Evolutionary conservation across 2,797 vertebrate species (phyloP).

Genomic region (Tachyglossus aculeatus): DNA sequence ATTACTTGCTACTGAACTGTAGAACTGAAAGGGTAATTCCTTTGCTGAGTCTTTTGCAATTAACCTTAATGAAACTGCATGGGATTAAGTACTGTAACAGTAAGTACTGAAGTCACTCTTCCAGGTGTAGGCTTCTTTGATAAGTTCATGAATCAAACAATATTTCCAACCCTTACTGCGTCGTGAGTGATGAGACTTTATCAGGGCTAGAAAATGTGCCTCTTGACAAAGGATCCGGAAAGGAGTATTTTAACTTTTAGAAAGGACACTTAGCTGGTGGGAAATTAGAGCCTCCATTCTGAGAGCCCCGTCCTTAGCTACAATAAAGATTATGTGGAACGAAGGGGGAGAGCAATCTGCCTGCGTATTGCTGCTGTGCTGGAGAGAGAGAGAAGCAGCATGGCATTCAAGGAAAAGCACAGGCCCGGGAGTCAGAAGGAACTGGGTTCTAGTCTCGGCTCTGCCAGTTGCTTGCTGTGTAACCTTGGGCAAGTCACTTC

Average conservation of each 20-base stretch:
- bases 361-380: too few species aligned
- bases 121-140: not conserved
- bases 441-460: too few species aligned
- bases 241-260: not conserved
- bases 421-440: too few species aligned
- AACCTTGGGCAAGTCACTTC: too few species aligned
- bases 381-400: too few species aligned
- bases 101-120: not conserved
- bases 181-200: conserved; percentile 3
- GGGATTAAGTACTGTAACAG: not conserved
- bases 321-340: too few species aligned
- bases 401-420: too few species aligned
- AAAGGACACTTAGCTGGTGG: too few species aligned
- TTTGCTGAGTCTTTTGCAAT: conserved; percentile 17
- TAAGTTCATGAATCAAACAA: conserved; percentile 27
- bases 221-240: too few species aligned
- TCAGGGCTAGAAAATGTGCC: conserved; percentile 7
- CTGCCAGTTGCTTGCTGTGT: too few species aligned
- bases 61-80: not conserved
- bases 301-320: fast-evolving
- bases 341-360: too few species aligned
- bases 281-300: too few species aligned
- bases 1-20: not conserved
- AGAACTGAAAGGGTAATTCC: not conserved
- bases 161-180: conserved; percentile 1